These are phyloP conservation scores for Drosophila pseudotakahashii DNA, from an alignment of 2,888 invertebrate species.

Conservation along the genomic window DNA sequence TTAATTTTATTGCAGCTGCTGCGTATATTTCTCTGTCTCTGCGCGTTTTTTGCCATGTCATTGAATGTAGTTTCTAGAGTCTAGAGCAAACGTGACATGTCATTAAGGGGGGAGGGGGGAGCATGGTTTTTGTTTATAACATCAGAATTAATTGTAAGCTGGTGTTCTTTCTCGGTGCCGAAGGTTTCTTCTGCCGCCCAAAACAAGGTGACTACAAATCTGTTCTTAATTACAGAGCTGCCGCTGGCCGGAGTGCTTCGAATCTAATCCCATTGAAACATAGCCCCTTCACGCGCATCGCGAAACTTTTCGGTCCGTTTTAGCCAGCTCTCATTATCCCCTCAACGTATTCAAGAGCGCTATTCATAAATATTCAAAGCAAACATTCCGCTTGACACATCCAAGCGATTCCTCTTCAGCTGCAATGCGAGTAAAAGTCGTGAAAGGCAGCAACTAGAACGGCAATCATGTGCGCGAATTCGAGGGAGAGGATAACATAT, in stretches of 20 bases:
- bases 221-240: no score
- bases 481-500: not conserved
- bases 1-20: constrained; percentile 65
- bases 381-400: not conserved
- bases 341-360: constrained; percentile 6
- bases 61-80: constrained; percentile 61
- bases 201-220: constrained; percentile 12
- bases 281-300: no score
- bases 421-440: constrained; percentile 58
- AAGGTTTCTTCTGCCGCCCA: constrained; percentile 17
- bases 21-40: constrained; percentile 24
- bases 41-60: constrained; percentile 53
- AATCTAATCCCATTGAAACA: not conserved
- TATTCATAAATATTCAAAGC: constrained; percentile 10
- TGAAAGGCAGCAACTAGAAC: constrained; percentile 32
- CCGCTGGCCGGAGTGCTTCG: not conserved
- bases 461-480: constrained; percentile 7
- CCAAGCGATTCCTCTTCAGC: not conserved
- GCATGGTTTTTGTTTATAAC: constrained; percentile 48
- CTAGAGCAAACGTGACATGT: constrained; percentile 71
- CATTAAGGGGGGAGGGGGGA: constrained; percentile 20
- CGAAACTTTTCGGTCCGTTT: not conserved
- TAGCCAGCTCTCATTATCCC: constrained; percentile 16
- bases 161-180: constrained; percentile 10
- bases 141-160: constrained; percentile 53